Evolutionary conservation across 1,140 invertebrate genomes (phyloP).

Genomic region (Idris sp.): DNA sequence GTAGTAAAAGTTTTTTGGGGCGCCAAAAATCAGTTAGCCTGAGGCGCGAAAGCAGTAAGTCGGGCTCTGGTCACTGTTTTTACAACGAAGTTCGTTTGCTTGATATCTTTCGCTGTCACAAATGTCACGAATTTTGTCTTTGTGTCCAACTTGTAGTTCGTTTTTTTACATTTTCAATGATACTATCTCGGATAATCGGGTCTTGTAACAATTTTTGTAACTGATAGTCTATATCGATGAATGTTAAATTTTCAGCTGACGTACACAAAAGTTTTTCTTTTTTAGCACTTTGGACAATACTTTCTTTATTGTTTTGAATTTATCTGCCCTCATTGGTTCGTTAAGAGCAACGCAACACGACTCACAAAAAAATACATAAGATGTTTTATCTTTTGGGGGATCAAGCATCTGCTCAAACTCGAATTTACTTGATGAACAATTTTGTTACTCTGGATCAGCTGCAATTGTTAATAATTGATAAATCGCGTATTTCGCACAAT

Average conservation of each 20-base stretch:
- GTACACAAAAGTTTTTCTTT: neutral
- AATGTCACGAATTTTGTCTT: no score
- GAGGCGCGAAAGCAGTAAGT: no score
- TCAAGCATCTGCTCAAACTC: conserved; percentile 7
- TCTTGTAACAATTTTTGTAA: conserved; percentile 5
- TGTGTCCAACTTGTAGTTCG: no score
- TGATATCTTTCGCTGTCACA: neutral
- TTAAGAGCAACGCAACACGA: neutral
- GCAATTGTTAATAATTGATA: conserved; percentile 7
- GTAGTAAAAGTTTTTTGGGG: no score
- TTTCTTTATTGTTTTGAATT: conserved; percentile 6
- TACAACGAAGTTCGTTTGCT: conserved; percentile 3
- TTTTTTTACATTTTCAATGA: no score
- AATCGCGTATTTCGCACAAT: conserved; percentile 3
- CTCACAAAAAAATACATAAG: conserved; percentile 14
- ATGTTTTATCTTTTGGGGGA: neutral
- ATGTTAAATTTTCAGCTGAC: conserved; percentile 20
- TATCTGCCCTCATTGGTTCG: neutral
- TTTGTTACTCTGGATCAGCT: conserved; percentile 2
- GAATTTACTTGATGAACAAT: conserved; percentile 6
- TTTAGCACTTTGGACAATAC: conserved; percentile 11
- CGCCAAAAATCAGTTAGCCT: no score
- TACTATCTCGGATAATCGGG: no score
- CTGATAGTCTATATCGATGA: conserved; percentile 15
- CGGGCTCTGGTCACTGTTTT: no score